Percentiles rank a stretch among this genome's conserved stretches.
phyloP scores from a whole-genome alignment of 2,888 invertebrate species.

The Steinernema hermaphroditum region DNA sequence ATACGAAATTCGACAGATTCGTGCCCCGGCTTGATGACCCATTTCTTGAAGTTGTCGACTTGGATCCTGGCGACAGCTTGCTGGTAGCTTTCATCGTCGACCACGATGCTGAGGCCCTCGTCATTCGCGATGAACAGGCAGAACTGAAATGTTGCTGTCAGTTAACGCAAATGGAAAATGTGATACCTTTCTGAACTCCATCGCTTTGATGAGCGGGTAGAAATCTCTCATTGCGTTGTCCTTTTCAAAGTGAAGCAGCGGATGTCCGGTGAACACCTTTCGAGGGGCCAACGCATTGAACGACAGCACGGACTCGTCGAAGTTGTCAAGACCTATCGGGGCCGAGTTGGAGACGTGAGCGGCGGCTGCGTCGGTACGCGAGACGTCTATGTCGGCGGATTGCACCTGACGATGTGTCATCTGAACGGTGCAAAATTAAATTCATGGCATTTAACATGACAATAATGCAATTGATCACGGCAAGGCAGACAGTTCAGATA shows the following conservation, averaged over 20 bases:
- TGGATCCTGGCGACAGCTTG: conserved; percentile 37
- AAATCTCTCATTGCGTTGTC: conserved; percentile 36
- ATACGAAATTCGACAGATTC: conserved; percentile 1
- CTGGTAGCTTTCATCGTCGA: conserved; percentile 42
- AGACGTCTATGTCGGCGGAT: not conserved
- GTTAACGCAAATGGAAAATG: not conserved
- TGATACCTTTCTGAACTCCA: conserved; percentile 35
- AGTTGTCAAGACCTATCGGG: not conserved
- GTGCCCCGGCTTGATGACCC: not conserved
- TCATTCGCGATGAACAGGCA: conserved; percentile 30
- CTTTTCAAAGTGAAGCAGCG: conserved; percentile 29
- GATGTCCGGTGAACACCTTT: not conserved
- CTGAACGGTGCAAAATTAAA: not conserved
- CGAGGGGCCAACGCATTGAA: not conserved
- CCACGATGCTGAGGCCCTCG: conserved; percentile 34
- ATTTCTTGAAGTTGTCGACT: conserved; percentile 36
- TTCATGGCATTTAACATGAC: no score
- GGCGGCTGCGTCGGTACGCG: not conserved
- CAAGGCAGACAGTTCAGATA: no score
- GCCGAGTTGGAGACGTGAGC: not conserved
- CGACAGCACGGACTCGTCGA: not conserved
- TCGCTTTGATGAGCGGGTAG: conserved; percentile 35
- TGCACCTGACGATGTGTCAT: not conserved
- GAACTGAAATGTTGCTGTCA: conserved; percentile 22
- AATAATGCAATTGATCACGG: no score